phyloP scores from a whole-genome alignment of 2,113 vertebrate species.

The Vulpes lagopus region DNA sequence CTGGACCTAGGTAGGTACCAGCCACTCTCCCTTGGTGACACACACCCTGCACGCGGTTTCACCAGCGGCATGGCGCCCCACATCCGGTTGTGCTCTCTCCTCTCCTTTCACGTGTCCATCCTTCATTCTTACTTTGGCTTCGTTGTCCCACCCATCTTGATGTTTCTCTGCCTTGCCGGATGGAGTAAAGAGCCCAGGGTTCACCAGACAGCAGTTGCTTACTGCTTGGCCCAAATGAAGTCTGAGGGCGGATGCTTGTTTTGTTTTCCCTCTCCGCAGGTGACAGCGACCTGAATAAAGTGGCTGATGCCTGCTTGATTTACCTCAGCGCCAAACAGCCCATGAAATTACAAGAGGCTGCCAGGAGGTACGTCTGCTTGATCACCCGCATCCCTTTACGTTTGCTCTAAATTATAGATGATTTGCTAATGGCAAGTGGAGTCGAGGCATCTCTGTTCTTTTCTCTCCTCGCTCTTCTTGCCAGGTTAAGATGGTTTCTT shows the following conservation, averaged over 20 bases:
- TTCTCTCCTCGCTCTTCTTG: conserved; percentile 32
- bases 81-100: fast-evolving
- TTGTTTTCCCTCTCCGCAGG: conserved; percentile 87
- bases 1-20: conserved; percentile 93
- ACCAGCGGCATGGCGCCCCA: neutral
- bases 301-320: conserved; percentile 92
- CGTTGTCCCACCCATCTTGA: neutral
- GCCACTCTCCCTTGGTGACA: neutral
- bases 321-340: conserved; percentile 97
- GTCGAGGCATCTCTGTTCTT: conserved; percentile 50
- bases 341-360: conserved; percentile 93
- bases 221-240: conserved; percentile 49
- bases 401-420: conserved; percentile 81
- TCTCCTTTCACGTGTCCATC: neutral
- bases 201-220: conserved; percentile 27
- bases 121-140: neutral
- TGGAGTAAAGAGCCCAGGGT: neutral
- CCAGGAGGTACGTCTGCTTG: conserved; percentile 89
- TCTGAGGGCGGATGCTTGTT: conserved; percentile 66
- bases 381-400: conserved; percentile 73
- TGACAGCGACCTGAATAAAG: conserved; percentile 93
- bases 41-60: neutral
- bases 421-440: conserved; percentile 76
- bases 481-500: conserved; percentile 74
- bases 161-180: neutral